A percentile compares a stretch with the other conserved stretches of the same genome.
These are phyloP conservation scores for Lepilemur septentrionalis DNA, from an alignment of 2,797 vertebrate species.

Conservation along the genomic window DNA sequence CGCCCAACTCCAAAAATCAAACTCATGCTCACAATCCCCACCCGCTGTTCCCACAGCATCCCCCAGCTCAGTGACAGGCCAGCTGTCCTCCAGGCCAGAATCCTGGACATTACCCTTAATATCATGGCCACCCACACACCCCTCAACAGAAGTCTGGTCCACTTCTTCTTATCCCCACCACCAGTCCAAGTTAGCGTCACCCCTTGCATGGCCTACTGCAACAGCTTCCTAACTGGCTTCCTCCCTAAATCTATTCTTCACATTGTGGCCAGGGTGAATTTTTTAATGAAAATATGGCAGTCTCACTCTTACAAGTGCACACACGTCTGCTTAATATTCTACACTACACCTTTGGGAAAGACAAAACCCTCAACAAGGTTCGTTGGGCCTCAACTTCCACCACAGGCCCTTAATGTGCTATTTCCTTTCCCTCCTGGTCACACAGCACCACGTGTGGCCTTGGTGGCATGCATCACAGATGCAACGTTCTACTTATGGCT, in stretches of 20 bases:
- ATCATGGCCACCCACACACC: neutral
- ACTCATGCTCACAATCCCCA: accelerated
- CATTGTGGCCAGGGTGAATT: neutral
- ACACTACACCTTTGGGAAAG: neutral
- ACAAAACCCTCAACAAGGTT: neutral
- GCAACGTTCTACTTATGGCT: neutral
- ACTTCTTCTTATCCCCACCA: neutral
- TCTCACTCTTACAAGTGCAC: too few species aligned
- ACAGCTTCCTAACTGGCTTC: neutral
- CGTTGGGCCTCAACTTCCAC: neutral
- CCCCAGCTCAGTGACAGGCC: accelerated
- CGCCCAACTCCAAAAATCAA: neutral
- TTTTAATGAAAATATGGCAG: neutral
- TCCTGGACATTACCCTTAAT: neutral
- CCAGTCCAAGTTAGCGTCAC: neutral
- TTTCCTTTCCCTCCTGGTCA: neutral
- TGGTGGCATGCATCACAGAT: neutral
- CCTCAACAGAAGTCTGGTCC: neutral
- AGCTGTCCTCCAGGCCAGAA: neutral
- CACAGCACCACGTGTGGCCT: neutral
- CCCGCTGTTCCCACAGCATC: neutral
- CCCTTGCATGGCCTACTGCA: too few species aligned
- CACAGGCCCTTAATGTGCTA: neutral
- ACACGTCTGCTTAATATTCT: neutral
- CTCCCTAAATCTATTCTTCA: neutral